A percentile compares a stretch with the other conserved stretches of the same genome.
phyloP scores from a whole-genome alignment of 2,888 invertebrate genomes.

The Altica lythri region DNA sequence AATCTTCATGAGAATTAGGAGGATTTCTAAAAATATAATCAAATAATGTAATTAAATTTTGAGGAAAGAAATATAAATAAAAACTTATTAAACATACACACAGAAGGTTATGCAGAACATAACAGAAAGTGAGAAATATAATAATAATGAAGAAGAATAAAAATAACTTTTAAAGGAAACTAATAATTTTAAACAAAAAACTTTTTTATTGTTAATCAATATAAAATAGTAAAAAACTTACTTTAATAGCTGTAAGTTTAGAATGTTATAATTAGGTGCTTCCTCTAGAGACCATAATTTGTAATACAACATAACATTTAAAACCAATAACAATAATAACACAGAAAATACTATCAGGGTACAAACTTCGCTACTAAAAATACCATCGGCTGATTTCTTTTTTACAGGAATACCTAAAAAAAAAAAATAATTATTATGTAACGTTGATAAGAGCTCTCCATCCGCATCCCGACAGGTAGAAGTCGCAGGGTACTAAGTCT shows the following conservation, averaged over 20 bases:
- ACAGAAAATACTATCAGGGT: conserved; percentile 59
- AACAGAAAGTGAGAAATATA: no score
- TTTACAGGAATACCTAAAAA: conserved; percentile 55
- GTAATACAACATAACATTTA: conserved; percentile 83
- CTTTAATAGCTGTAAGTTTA: conserved; percentile 62
- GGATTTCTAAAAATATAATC: conserved; percentile 60
- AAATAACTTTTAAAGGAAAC: no score
- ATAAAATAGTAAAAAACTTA: no score
- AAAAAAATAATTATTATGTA: conserved; percentile 19
- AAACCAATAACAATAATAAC: conserved; percentile 67
- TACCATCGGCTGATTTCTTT: conserved; percentile 48
- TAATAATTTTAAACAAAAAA: no score
- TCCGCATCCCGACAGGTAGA: no score
- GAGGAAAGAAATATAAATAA: no score
- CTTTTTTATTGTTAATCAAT: no score
- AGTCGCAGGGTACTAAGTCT: no score
- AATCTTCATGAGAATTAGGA: conserved; percentile 78
- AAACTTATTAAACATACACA: no score
- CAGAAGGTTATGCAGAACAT: no score
- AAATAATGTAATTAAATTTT: not conserved
- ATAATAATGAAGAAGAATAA: no score
- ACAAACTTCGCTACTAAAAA: conserved; percentile 48
- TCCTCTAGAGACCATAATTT: conserved; percentile 78
- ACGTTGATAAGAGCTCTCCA: no score
- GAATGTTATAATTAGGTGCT: conserved; percentile 58